These are phyloP conservation scores for Epirrhoe alternata DNA, from an alignment of 2,888 invertebrate species.

Conservation along the genomic window DNA sequence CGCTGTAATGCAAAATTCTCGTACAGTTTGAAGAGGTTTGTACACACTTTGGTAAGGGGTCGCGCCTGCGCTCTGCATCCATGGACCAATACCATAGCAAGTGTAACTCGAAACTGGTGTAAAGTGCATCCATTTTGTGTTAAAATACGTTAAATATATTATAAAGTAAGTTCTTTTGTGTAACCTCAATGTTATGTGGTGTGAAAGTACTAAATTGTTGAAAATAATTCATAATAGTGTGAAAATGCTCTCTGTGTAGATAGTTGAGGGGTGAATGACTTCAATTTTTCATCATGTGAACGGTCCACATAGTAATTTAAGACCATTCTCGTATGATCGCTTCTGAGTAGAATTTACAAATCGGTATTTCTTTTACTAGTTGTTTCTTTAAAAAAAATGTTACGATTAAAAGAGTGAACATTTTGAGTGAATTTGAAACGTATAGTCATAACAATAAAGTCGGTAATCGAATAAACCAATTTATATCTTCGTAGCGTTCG, in stretches of 20 bases:
- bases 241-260: background rate
- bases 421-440: background rate
- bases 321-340: background rate
- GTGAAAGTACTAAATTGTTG: background rate
- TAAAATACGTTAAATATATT: conserved; percentile 55
- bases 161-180: conserved; percentile 64
- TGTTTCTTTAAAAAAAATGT: no score
- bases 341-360: no score
- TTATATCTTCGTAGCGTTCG: conserved; percentile 5
- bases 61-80: conserved; percentile 79
- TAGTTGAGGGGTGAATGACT: background rate
- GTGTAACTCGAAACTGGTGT: conserved; percentile 69
- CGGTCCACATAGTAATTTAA: background rate
- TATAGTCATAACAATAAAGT: background rate
- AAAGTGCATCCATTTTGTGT: conserved; percentile 73
- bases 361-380: no score
- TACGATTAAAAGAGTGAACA: no score
- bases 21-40: conserved; percentile 51
- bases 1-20: background rate
- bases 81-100: conserved; percentile 72
- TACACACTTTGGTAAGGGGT: conserved; percentile 47
- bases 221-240: background rate
- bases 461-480: background rate
- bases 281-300: background rate
- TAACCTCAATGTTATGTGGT: conserved; percentile 13